phyloP scores from a whole-genome alignment of 2,888 invertebrate species.

The Drosophila acutilabella region DNA sequence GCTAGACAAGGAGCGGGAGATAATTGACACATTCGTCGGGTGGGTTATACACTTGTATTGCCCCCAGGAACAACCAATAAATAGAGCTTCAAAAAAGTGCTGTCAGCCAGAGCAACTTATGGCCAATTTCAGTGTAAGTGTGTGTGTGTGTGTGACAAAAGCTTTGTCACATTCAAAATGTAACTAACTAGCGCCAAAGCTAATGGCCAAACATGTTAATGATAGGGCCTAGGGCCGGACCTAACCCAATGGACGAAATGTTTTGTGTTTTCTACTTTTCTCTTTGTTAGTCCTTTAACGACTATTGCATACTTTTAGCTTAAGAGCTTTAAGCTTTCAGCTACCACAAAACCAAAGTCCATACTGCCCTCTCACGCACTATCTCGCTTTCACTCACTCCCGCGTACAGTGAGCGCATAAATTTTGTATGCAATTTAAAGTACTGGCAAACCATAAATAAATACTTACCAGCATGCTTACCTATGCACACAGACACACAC shows the following conservation, averaged over 20 bases:
- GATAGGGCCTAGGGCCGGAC: slow-evolving; percentile 20
- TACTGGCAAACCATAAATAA: slow-evolving; percentile 54
- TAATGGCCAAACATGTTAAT: slow-evolving; percentile 41
- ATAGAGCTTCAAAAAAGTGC: slow-evolving; percentile 22
- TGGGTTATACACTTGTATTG: slow-evolving; percentile 10
- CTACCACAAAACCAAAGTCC: slow-evolving; percentile 16
- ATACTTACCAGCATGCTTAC: slow-evolving; percentile 39
- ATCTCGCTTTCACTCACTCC: neutral
- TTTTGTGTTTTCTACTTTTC: neutral
- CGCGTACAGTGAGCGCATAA: slow-evolving; percentile 12
- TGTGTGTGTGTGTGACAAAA: slow-evolving; percentile 21
- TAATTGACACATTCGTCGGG: slow-evolving; percentile 50
- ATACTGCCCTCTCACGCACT: neutral
- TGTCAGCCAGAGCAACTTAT: slow-evolving; percentile 38
- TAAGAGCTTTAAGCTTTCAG: slow-evolving; percentile 51
- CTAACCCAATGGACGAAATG: slow-evolving; percentile 20
- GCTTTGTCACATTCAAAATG: slow-evolving; percentile 41
- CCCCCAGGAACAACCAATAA: slow-evolving; percentile 27
- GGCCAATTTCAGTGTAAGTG: slow-evolving; percentile 13
- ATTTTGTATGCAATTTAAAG: slow-evolving; percentile 58
- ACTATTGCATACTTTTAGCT: slow-evolving; percentile 41
- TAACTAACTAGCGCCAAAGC: slow-evolving; percentile 37
- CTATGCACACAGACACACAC: slow-evolving; percentile 17
- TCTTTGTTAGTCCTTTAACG: slow-evolving; percentile 4
- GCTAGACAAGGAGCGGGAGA: slow-evolving; percentile 9